These are phyloP conservation scores for Hydrotaea cyrtoneurina DNA, from an alignment of 2,888 invertebrate genomes.

Conservation along the genomic window DNA sequence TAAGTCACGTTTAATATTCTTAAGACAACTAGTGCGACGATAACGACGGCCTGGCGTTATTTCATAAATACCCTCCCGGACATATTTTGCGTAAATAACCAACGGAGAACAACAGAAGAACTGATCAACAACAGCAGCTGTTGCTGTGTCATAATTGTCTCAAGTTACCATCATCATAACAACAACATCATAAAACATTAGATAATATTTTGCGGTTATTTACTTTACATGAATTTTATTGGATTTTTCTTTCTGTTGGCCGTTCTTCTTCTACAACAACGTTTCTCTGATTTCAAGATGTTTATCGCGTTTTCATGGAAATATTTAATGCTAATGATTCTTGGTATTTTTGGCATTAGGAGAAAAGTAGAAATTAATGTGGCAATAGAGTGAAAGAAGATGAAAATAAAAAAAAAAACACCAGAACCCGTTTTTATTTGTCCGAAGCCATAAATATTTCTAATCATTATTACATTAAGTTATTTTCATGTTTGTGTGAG, in stretches of 20 bases:
- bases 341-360: too few relatives aligned
- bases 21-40: too few relatives aligned
- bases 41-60: too few relatives aligned
- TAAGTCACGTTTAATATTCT: too few relatives aligned
- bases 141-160: constrained; percentile 9
- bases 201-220: constrained; percentile 18
- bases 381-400: too few relatives aligned
- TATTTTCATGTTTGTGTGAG: too few relatives aligned
- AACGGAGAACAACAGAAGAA: background rate
- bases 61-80: background rate
- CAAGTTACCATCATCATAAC: background rate
- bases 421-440: too few relatives aligned
- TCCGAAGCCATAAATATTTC: too few relatives aligned
- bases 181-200: constrained; percentile 15
- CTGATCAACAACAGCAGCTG: background rate
- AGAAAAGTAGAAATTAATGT: too few relatives aligned
- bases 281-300: background rate
- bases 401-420: too few relatives aligned
- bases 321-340: too few relatives aligned
- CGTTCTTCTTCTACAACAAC: background rate
- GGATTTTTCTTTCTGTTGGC: background rate
- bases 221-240: constrained; percentile 11
- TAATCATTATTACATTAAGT: too few relatives aligned
- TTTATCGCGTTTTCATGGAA: constrained; percentile 1
- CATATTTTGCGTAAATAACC: background rate